Conservation (phyloP, 1,140 invertebrate genomes). For the Holcopasites calliopsidis region DNA sequence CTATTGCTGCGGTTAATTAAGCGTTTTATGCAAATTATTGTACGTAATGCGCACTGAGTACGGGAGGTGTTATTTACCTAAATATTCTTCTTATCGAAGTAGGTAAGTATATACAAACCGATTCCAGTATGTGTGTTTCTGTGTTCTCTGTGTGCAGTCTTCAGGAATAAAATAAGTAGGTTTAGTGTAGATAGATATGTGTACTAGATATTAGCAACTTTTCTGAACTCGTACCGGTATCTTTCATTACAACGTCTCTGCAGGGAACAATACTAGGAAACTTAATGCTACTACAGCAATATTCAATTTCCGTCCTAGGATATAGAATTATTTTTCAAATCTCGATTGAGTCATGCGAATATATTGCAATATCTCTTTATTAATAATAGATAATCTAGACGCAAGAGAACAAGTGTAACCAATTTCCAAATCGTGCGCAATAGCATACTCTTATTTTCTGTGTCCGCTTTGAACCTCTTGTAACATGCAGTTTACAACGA, state of each 20-base stretch:
- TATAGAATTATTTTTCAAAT: no score
- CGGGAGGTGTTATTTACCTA: slow-evolving; percentile 46
- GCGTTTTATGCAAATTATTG: neutral
- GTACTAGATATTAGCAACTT: slow-evolving; percentile 41
- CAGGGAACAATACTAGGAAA: no score
- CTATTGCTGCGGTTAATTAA: slow-evolving; percentile 9
- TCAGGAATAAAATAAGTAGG: slow-evolving; percentile 16
- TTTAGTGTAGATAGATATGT: slow-evolving; percentile 51
- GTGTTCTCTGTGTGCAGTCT: slow-evolving; percentile 28
- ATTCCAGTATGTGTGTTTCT: slow-evolving; percentile 47
- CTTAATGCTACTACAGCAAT: no score
- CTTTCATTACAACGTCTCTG: slow-evolving; percentile 5
- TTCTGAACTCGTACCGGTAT: slow-evolving; percentile 30
- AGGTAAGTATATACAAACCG: slow-evolving; percentile 62
- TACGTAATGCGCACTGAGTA: neutral
- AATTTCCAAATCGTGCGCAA: neutral
- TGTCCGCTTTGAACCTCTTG: no score
- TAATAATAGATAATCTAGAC: neutral
- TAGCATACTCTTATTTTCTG: no score
- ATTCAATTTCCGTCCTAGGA: no score
- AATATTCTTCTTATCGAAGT: slow-evolving; percentile 13
- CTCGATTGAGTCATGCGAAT: no score
- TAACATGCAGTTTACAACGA: neutral
- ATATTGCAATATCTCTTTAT: neutral
- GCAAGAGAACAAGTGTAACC: neutral